phyloP scores from a whole-genome alignment of 2,888 invertebrate genomes.

The Apotomis turbidana region DNA sequence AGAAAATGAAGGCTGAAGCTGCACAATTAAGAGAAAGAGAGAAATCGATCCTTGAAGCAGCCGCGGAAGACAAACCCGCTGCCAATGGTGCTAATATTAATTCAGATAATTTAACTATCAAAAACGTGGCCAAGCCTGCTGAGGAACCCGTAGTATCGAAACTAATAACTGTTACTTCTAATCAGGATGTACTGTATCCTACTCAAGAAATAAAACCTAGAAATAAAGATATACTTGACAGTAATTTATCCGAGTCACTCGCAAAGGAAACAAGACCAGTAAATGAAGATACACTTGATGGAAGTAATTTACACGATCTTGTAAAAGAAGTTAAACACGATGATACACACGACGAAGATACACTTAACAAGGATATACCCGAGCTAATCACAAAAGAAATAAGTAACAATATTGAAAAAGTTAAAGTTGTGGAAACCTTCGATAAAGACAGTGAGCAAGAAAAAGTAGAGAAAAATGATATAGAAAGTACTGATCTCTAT shows the following conservation, averaged over 20 bases:
- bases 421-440: constrained; percentile 9
- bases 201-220: constrained; percentile 68
- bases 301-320: neutral
- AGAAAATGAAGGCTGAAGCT: constrained; percentile 80
- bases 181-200: constrained; percentile 63
- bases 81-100: constrained; percentile 37
- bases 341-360: constrained; percentile 54
- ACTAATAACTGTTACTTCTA: constrained; percentile 36
- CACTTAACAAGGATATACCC: constrained; percentile 40
- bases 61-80: constrained; percentile 43
- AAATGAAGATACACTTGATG: constrained; percentile 6
- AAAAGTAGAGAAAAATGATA: constrained; percentile 9
- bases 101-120: constrained; percentile 19
- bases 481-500: constrained; percentile 40
- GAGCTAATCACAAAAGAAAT: constrained; percentile 13
- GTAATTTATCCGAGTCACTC: constrained; percentile 18
- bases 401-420: constrained; percentile 3
- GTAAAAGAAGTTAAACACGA: neutral
- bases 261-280: constrained; percentile 18
- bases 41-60: constrained; percentile 45
- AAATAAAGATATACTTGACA: constrained; percentile 50
- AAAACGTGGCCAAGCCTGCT: constrained; percentile 14
- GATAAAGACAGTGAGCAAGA: constrained; percentile 20
- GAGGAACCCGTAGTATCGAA: constrained; percentile 25
- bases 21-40: constrained; percentile 68